Percentiles rank a stretch among this genome's conserved stretches.
These are phyloP conservation scores for Ambastaia sidthimunki DNA, from an alignment of 2,797 vertebrate species.

Conservation along the genomic window DNA sequence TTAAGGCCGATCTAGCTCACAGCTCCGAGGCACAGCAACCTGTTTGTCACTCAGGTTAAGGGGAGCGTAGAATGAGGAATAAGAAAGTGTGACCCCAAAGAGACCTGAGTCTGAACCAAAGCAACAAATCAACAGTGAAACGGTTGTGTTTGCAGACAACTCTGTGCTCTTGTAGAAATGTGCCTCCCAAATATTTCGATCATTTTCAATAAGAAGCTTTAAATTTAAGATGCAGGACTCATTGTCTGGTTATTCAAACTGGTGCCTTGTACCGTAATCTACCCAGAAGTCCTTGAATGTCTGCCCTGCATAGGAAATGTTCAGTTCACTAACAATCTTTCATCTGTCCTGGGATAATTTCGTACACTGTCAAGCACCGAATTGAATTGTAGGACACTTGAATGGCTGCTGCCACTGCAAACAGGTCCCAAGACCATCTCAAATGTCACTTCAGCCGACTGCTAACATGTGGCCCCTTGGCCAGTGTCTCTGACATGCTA, in stretches of 20 bases:
- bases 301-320: slow-evolving; percentile 35
- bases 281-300: slow-evolving; percentile 26
- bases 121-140: slow-evolving; percentile 20
- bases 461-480: slow-evolving; percentile 70
- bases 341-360: slow-evolving; percentile 79
- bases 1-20: slow-evolving; percentile 61
- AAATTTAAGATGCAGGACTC: neutral
- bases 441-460: slow-evolving; percentile 74
- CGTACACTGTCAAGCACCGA: slow-evolving; percentile 73
- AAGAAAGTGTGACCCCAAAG: slow-evolving; percentile 14
- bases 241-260: neutral
- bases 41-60: slow-evolving; percentile 76
- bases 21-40: slow-evolving; percentile 59
- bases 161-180: neutral
- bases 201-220: neutral
- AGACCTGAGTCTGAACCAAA: slow-evolving; percentile 39
- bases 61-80: slow-evolving; percentile 36
- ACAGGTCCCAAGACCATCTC: slow-evolving; percentile 71
- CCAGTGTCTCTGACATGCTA: slow-evolving; percentile 68
- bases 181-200: slow-evolving; percentile 11
- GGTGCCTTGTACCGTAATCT: neutral
- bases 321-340: slow-evolving; percentile 70
- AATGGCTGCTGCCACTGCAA: slow-evolving; percentile 70
- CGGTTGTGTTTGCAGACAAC: slow-evolving; percentile 1
- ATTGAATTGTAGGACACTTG: slow-evolving; percentile 75